Percentiles rank a stretch among this genome's conserved stretches.
Conservation (phyloP, 2,113 vertebrate species). For the Marcusenius ussheri region DNA sequence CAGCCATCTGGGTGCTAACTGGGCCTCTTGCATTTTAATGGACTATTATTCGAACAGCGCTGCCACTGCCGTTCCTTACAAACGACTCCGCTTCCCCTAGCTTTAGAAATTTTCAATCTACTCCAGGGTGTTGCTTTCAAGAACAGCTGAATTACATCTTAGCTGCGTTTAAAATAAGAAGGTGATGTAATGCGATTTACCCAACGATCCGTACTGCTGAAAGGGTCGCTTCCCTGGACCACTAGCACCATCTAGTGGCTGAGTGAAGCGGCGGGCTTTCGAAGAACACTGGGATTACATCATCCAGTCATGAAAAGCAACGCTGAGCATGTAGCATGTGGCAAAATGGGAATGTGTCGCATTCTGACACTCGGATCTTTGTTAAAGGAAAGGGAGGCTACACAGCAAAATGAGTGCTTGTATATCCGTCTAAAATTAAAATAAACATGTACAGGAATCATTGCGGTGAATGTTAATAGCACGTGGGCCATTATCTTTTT, state of each 20-base stretch:
- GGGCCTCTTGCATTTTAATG: constrained; percentile 27
- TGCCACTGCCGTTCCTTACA: neutral
- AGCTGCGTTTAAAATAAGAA: neutral
- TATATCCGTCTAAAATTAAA: neutral
- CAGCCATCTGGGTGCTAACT: constrained; percentile 30
- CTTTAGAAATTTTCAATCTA: constrained; percentile 7
- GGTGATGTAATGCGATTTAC: constrained; percentile 36
- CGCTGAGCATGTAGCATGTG: neutral
- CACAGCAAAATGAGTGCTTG: neutral
- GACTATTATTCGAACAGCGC: neutral
- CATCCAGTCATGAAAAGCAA: constrained; percentile 22
- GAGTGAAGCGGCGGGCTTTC: neutral
- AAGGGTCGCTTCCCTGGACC: neutral
- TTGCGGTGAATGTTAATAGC: neutral
- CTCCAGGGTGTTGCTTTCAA: neutral
- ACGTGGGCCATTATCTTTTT: neutral
- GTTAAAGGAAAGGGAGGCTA: neutral
- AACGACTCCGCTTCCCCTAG: neutral
- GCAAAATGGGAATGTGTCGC: neutral
- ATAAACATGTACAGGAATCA: neutral
- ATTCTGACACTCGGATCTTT: neutral
- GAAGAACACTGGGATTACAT: constrained; percentile 37
- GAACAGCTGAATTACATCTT: neutral
- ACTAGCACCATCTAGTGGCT: constrained; percentile 35
- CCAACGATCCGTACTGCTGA: neutral